Conservation (phyloP, 2,888 invertebrate genomes). For the Teinopalpus imperialis region DNA sequence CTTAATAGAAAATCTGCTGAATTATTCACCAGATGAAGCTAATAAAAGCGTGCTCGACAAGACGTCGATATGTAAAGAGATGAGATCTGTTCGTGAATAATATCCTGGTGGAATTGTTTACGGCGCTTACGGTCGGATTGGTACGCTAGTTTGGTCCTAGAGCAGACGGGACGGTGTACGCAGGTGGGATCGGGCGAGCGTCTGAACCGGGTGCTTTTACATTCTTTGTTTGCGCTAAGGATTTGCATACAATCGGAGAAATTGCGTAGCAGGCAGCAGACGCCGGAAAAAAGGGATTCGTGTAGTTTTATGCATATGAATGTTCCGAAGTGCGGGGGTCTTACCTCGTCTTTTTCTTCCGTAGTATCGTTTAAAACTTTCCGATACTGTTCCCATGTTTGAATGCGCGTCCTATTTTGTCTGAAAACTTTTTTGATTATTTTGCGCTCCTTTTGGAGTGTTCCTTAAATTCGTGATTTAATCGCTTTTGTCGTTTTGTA, state of each 20-base stretch:
- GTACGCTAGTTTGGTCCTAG: constrained; percentile 51
- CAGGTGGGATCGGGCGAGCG: constrained; percentile 53
- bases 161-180: constrained; percentile 46
- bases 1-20: constrained; percentile 69
- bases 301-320: constrained; percentile 61
- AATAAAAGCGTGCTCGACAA: constrained; percentile 71
- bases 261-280: constrained; percentile 66
- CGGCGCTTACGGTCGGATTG: constrained; percentile 49
- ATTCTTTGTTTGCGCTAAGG: constrained; percentile 74
- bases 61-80: constrained; percentile 68
- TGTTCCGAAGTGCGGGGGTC: constrained; percentile 45
- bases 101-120: constrained; percentile 59
- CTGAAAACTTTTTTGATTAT: constrained; percentile 24
- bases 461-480: neutral
- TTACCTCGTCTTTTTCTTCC: constrained; percentile 35
- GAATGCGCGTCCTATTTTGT: constrained; percentile 26
- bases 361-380: constrained; percentile 34
- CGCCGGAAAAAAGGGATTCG: constrained; percentile 57
- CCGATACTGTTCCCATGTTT: constrained; percentile 12
- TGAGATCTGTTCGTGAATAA: constrained; percentile 70
- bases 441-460: neutral
- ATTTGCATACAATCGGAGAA: constrained; percentile 80
- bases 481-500: neutral
- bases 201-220: constrained; percentile 71
- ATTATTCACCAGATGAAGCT: constrained; percentile 68